A percentile compares a stretch with the other conserved stretches of the same genome.
These are phyloP conservation scores for Rhinophrynus dorsalis DNA, from an alignment of 2,797 vertebrate species.

Conservation along the genomic window DNA sequence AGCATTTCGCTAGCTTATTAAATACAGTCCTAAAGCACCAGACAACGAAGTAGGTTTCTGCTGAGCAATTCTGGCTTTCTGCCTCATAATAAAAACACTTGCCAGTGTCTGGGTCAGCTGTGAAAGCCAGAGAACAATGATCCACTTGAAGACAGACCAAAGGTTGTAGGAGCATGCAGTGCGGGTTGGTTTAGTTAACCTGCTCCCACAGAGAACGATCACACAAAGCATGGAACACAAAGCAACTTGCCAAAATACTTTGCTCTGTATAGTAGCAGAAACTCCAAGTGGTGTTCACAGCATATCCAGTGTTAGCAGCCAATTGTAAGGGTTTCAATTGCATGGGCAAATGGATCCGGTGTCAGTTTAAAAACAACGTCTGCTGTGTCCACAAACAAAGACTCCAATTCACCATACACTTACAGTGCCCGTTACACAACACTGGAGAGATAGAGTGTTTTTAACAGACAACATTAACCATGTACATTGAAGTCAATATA, in stretches of 20 bases:
- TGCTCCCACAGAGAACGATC: background rate
- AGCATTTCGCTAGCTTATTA: too few species aligned
- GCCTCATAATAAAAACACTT: background rate
- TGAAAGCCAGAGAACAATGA: constrained; percentile 4
- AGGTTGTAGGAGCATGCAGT: background rate
- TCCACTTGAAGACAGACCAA: background rate
- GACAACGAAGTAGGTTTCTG: too few species aligned
- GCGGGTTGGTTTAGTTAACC: constrained; percentile 6
- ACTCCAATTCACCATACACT: too few species aligned
- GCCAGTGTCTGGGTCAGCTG: constrained; percentile 22
- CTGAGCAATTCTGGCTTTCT: constrained; percentile 19
- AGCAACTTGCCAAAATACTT: background rate
- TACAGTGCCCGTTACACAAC: too few species aligned
- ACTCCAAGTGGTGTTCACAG: background rate
- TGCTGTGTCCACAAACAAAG: background rate
- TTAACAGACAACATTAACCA: too few species aligned
- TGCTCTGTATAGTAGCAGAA: background rate
- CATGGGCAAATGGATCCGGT: background rate
- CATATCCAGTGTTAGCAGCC: background rate
- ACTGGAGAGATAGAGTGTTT: too few species aligned
- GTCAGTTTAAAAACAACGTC: background rate
- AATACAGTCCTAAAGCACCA: too few species aligned
- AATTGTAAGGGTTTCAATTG: background rate
- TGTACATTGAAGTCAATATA: too few species aligned
- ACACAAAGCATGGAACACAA: background rate